Evolutionary conservation across 2,113 vertebrate species (phyloP).

Genomic region (Tyto alba): DNA sequence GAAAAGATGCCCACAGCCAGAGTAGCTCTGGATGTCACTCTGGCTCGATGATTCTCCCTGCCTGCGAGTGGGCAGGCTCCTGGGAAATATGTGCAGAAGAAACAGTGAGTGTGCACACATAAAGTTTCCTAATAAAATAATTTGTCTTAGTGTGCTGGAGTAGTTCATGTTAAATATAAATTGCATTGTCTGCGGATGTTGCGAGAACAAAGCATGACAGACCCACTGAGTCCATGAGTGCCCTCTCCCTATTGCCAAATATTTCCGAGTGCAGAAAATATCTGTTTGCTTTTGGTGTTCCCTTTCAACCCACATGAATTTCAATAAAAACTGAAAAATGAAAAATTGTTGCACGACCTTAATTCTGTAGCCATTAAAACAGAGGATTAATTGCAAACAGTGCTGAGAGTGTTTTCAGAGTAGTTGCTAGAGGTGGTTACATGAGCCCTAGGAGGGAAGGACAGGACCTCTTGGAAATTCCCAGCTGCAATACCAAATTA

Average conservation of each 20-base stretch:
- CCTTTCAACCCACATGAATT: too few relatives aligned
- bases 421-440: not conserved
- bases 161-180: rapidly evolving
- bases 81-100: rapidly evolving
- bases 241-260: not conserved
- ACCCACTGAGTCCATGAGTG: rapidly evolving
- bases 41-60: not conserved
- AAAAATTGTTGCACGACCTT: not conserved
- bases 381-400: not conserved
- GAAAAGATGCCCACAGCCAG: too few relatives aligned
- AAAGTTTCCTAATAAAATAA: too few relatives aligned
- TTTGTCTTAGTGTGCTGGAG: not conserved
- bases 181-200: not conserved
- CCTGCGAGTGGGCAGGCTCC: rapidly evolving
- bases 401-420: not conserved
- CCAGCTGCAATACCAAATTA: not conserved
- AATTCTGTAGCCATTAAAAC: not conserved
- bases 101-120: rapidly evolving
- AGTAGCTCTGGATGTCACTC: not conserved
- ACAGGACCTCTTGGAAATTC: not conserved
- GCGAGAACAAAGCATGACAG: not conserved
- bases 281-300: not conserved
- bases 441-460: not conserved
- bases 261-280: too few relatives aligned
- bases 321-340: not conserved